Evolutionary conservation across 2,797 vertebrate genomes (phyloP).

Genomic region (Danio tinwini): DNA sequence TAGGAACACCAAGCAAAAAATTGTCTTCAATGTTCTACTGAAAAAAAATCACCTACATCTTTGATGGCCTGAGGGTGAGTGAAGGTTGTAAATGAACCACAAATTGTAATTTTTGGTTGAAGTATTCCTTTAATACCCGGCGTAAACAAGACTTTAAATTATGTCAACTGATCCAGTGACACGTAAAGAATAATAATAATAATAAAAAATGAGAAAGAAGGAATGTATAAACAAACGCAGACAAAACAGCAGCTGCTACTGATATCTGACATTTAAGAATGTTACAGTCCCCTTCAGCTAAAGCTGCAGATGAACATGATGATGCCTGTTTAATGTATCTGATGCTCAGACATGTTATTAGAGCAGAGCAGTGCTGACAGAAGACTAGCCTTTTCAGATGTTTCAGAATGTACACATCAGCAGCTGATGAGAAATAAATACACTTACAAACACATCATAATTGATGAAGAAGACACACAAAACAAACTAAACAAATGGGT

Average conservation of each 20-base stretch:
- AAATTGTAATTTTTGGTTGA: no score
- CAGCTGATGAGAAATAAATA: background rate
- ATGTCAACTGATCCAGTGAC: background rate
- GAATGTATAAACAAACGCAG: background rate
- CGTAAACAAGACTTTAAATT: no score
- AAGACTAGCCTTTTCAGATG: background rate
- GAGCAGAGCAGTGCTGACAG: background rate
- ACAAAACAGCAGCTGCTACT: conserved; percentile 16
- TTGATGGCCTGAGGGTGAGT: no score
- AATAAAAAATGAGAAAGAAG: background rate
- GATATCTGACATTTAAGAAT: background rate
- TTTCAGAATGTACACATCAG: background rate
- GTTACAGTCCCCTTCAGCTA: conserved; percentile 14
- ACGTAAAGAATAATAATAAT: background rate
- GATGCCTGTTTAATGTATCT: conserved; percentile 6
- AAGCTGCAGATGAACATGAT: conserved; percentile 25
- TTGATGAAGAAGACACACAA: conserved; percentile 2
- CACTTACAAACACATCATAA: background rate
- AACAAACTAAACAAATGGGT: background rate
- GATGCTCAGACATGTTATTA: conserved; percentile 36
- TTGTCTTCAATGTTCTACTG: no score
- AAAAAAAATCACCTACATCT: no score
- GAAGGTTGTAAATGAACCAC: no score
- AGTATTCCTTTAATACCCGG: no score
- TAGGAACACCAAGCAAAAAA: no score